Evolutionary conservation across 2,888 invertebrate species (phyloP).

Genomic region (Dryobotodes eremita): DNA sequence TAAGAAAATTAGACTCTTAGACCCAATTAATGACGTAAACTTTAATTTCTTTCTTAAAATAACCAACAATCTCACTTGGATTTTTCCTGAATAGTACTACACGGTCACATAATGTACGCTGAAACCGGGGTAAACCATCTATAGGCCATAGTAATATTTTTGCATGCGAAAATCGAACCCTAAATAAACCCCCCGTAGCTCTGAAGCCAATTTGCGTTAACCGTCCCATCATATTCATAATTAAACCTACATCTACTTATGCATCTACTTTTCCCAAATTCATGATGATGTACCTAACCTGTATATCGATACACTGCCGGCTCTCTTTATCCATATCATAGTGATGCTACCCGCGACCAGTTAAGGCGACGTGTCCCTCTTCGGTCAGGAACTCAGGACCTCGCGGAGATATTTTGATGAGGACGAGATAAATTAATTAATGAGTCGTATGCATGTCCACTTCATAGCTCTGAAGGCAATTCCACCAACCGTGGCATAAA

Average conservation of each 20-base stretch:
- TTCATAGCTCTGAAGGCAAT: background rate
- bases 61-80: too few relatives aligned
- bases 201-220: too few relatives aligned
- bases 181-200: too few relatives aligned
- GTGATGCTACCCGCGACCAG: conserved; percentile 42
- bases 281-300: too few relatives aligned
- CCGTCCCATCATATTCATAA: background rate
- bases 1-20: conserved; percentile 66
- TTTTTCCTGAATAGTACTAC: too few relatives aligned
- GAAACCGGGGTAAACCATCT: too few relatives aligned
- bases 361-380: conserved; percentile 45
- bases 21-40: conserved; percentile 51
- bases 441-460: conserved; percentile 67
- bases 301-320: conserved; percentile 39
- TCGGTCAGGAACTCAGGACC: conserved; percentile 81
- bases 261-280: background rate
- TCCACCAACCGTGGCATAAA: background rate
- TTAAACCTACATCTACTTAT: too few relatives aligned
- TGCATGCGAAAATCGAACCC: background rate
- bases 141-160: background rate
- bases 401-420: conserved; percentile 86
- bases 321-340: conserved; percentile 36
- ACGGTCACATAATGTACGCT: too few relatives aligned
- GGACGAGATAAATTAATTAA: conserved; percentile 87
- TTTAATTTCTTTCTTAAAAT: background rate